Evolutionary conservation across 2,113 vertebrate species (phyloP).

Genomic region (Emydocephalus ijimae): DNA sequence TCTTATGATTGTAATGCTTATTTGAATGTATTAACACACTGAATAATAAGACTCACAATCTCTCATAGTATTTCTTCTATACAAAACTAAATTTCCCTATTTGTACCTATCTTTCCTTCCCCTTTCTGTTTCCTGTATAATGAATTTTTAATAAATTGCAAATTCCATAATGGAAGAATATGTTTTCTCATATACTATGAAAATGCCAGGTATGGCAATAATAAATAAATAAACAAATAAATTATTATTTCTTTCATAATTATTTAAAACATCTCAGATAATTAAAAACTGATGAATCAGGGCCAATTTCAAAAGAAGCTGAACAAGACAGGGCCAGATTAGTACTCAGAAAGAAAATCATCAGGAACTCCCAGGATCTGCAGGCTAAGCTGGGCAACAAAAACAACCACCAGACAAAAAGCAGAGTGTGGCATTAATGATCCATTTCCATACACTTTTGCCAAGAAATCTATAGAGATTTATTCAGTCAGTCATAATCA

Average conservation of each 20-base stretch:
- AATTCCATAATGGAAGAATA: not conserved
- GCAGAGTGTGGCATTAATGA: not conserved
- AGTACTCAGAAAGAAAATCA: not conserved
- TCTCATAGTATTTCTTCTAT: not conserved
- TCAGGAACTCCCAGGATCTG: not conserved
- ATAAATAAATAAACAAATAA: not conserved
- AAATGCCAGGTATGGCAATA: not conserved
- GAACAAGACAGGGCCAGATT: not conserved
- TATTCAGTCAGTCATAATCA: not conserved
- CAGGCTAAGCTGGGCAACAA: not conserved
- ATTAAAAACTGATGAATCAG: not conserved
- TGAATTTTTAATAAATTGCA: not conserved
- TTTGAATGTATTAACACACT: not conserved
- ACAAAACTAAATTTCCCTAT: not conserved
- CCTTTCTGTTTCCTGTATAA: not conserved
- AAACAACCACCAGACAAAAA: not conserved
- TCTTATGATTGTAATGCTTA: not conserved
- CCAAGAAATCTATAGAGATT: not conserved
- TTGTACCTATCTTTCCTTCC: not conserved
- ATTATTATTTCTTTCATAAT: not conserved
- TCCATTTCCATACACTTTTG: not conserved
- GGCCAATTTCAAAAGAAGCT: not conserved
- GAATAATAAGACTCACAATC: not conserved
- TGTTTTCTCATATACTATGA: not conserved
- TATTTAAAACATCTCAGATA: not conserved